Base-by-base conservation (phyloP, 2,797 vertebrate genomes). In the Labroides dimidiatus region DNA sequence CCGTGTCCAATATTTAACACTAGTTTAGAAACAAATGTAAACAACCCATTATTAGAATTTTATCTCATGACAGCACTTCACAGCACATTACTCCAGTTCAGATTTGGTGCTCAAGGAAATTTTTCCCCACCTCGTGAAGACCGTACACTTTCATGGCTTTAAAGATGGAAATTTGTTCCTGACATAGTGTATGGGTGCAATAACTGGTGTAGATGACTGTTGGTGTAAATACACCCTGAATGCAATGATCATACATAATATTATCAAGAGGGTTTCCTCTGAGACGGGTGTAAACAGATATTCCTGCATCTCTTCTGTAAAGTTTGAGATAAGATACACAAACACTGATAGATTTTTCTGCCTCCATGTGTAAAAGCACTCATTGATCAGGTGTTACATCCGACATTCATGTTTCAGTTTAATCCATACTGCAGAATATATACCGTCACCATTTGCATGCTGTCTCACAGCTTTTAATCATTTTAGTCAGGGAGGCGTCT, bases 401-500 rank as follows among this genome's bases (percentile, higher is more conserved):
- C 63, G 15, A 10, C 5, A 36, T 37, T 27, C 60, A 33, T 56
- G 4, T 51, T 56, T 11, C 36, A 12, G 6, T 36, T 11, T 17
- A 0, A 53, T 43, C 54, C 33, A 24, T 14, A 53, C 68, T 42
- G 21, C 53, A 54, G 9, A 59, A 14, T 41, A 60, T 57, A 37
- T 69, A 61, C 21, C 57, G 62, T 64, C 45, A 41, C 37, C 51
- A 67, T 49, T 63, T 27, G 14, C 43, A 64, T 47, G 33, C 55
- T 15, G 9, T 64, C 39, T 69, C 17, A n/a, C 21, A 47, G 59
- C 61, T 80, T 82, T 74, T 74, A 78, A 84, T 86, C 69, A 86
- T 85, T 85, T 77, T 55, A 69, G 62, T 81, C 65, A 64, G 61
- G 41, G n/a, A 77, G 77, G 55, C 65, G 64, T 58, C 49, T 62